A percentile compares a stretch with the other conserved stretches of the same genome.
These are phyloP conservation scores for Noctuana brunneofusca DNA, from an alignment of 2,888 invertebrate species.

Conservation along the genomic window DNA sequence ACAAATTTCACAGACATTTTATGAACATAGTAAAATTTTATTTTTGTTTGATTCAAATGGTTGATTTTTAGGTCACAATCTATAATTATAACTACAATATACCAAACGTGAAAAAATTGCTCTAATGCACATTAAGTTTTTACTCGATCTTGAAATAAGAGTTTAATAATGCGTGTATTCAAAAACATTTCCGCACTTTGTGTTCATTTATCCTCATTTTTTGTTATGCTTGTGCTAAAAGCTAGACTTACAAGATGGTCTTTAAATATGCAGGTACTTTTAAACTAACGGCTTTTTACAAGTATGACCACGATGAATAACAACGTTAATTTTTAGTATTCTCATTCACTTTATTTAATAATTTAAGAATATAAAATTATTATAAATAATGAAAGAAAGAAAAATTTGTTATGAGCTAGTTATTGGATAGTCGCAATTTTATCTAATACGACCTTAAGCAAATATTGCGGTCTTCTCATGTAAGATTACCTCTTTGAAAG, in stretches of 20 bases:
- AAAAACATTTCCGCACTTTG: conserved; percentile 20
- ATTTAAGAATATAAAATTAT: neutral
- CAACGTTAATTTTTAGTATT: no score
- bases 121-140: neutral
- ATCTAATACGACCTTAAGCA: conserved; percentile 17
- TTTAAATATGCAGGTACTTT: no score
- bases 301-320: no score
- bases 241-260: neutral
- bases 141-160: neutral
- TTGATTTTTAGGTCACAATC: no score
- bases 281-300: no score
- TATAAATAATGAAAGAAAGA: neutral
- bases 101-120: no score
- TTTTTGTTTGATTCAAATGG: neutral
- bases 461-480: conserved; percentile 33
- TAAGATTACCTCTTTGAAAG: conserved; percentile 32
- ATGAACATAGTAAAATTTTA: neutral
- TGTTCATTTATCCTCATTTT: conserved; percentile 16
- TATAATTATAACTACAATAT: neutral
- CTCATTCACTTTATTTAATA: no score
- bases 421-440: neutral
- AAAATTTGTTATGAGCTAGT: neutral
- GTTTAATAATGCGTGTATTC: neutral
- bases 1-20: neutral
- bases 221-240: conserved; percentile 14